Base-by-base conservation (phyloP, 53 echinoderm and acorn worm genomes). In the Temnopleurus reevesii region DNA sequence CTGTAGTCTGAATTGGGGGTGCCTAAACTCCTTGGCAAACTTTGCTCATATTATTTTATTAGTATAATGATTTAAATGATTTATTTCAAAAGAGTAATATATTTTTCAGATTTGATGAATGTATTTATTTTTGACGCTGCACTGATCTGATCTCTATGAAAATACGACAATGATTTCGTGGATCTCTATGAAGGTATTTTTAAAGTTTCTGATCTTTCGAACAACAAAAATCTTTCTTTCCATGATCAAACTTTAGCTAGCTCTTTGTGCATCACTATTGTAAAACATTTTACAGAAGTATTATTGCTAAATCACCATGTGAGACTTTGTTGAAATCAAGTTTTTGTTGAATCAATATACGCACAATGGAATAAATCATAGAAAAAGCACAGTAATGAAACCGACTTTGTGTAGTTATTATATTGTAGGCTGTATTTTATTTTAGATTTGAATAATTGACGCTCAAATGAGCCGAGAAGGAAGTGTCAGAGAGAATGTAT, bases 351-450 rank as follows among this genome's bases (percentile, higher is more conserved):
- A 71, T 13, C 21, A 9, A 41, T 71, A 41, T 71, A 71, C 71
- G 71, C 71, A 71, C 71, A 71, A 71, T 71, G 71, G 71, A 71
- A 71, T 43, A 53, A 83, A 83, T 83, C 83, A 83, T 31, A 31
- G 55, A 55, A 55, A 83, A 83, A 83, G 83, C 83, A 83, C 57
- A 54, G 9, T 19, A 55, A 35, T 35, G 0, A 54, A 83, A 34
- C 36, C 1, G 36, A 1, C 15, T 81, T 83, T 57, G 41, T 83
- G 38, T 38, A n/a, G n/a, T 71, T n/a, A 5, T 41, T 21, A 71
- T 2, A 9, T 71, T 28, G 53, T 38, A 29, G 46, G 6, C 4
- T 45, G 23, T 77, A 19, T n/a, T n/a, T 0, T 59, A 12, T 59
- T 49, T 0, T 49, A 9, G 10, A 49, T 49, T 9, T 49, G 15